Evolutionary conservation across 2,888 invertebrate genomes (phyloP).

Genomic region (Phaedon cochleariae): DNA sequence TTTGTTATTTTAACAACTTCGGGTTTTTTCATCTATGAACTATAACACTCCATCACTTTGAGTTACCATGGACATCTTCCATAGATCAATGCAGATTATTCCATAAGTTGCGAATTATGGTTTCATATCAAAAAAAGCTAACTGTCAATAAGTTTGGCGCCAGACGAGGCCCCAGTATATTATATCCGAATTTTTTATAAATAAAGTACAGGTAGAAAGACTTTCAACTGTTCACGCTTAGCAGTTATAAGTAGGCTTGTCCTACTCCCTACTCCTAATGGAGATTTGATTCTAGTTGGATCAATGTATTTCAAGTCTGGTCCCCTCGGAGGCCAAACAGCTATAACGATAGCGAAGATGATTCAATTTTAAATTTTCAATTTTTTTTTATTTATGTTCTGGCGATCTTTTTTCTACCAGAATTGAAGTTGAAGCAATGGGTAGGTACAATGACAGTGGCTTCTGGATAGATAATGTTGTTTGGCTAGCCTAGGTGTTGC

Average conservation of each 20-base stretch:
- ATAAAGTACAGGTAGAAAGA: constrained; percentile 32
- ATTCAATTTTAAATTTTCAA: constrained; percentile 44
- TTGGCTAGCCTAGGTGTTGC: constrained; percentile 45
- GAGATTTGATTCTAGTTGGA: constrained; percentile 32
- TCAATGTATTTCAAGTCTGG: constrained; percentile 18
- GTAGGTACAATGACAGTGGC: constrained; percentile 45
- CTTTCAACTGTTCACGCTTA: constrained; percentile 29
- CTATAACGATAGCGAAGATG: constrained; percentile 51
- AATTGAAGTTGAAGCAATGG: constrained; percentile 46
- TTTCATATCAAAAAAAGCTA: too few relatives aligned
- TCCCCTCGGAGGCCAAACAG: constrained; percentile 37
- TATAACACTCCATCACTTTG: too few relatives aligned
- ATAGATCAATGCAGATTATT: too few relatives aligned
- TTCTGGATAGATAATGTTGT: constrained; percentile 44
- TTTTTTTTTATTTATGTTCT: constrained; percentile 46
- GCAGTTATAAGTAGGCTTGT: constrained; percentile 22
- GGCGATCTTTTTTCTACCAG: constrained; percentile 49
- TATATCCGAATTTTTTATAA: constrained; percentile 23
- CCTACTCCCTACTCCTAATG: constrained; percentile 21
- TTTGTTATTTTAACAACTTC: too few relatives aligned
- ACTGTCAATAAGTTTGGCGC: constrained; percentile 48
- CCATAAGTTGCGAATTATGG: too few relatives aligned
- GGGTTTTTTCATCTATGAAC: too few relatives aligned
- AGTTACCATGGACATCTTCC: too few relatives aligned
- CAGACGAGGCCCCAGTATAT: constrained; percentile 37